Conservation (phyloP, 1,140 invertebrate genomes). For the Probaryconus sp. region DNA sequence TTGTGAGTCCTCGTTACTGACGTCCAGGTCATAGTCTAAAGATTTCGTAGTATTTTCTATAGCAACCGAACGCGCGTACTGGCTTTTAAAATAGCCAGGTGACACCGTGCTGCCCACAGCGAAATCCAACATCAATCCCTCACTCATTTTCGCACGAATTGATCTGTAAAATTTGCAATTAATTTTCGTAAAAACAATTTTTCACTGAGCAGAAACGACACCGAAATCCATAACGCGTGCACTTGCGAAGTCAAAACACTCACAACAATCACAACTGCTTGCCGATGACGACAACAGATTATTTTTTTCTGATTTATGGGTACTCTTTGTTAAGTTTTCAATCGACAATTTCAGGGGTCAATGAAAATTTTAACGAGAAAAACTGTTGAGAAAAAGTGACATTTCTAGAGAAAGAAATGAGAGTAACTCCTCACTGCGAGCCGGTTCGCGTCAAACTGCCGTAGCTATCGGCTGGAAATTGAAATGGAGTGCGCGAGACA, state of each 20-base stretch:
- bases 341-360: not conserved
- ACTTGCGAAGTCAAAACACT: not conserved
- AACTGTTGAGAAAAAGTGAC: constrained; percentile 10
- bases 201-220: too few species aligned
- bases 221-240: not conserved
- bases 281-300: too few species aligned
- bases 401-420: constrained; percentile 1
- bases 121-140: constrained; percentile 69
- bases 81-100: constrained; percentile 75
- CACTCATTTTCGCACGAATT: constrained; percentile 52
- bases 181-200: not conserved
- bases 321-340: too few species aligned
- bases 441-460: constrained; percentile 66
- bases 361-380: not conserved
- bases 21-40: constrained; percentile 73
- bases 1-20: constrained; percentile 30
- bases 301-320: too few species aligned
- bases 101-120: constrained; percentile 75
- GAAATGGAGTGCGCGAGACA: not conserved
- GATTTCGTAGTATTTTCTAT: constrained; percentile 72
- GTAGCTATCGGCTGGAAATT: not conserved
- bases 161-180: not conserved
- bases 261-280: too few species aligned
- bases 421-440: constrained; percentile 29
- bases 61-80: constrained; percentile 75